phyloP scores from a whole-genome alignment of 2,888 invertebrate genomes.

The Cryptus viduatorius region DNA sequence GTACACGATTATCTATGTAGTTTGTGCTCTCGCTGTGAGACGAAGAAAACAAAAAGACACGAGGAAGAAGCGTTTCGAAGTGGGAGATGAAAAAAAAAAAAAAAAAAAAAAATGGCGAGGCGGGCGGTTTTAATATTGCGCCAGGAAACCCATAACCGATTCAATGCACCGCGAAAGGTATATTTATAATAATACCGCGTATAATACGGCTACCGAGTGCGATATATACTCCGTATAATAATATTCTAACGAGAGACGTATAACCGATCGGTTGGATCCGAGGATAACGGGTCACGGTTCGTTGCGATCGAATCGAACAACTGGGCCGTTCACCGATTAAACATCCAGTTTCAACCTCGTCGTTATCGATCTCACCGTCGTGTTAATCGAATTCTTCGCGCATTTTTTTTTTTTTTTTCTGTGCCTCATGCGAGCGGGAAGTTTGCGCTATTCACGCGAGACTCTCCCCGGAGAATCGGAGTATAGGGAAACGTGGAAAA shows the following conservation, averaged over 20 bases:
- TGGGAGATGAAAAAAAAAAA: not conserved
- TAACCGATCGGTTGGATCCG: constrained; percentile 51
- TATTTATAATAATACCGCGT: not conserved
- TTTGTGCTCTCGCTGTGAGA: constrained; percentile 9
- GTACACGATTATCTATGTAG: not conserved
- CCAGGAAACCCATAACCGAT: constrained; percentile 55
- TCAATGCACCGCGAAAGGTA: not conserved
- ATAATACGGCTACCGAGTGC: not conserved
- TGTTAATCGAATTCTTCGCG: constrained; percentile 62
- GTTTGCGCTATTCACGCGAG: constrained; percentile 18
- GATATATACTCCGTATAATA: constrained; percentile 27
- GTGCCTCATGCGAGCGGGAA: not conserved
- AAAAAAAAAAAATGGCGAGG: constrained; percentile 1
- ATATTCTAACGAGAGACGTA: constrained; percentile 42
- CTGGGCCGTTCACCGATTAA: constrained; percentile 55
- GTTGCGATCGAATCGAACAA: constrained; percentile 61
- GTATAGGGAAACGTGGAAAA: constrained; percentile 40
- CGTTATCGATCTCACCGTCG: constrained; percentile 57
- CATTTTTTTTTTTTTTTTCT: not conserved
- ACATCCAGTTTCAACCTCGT: constrained; percentile 46
- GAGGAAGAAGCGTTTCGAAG: constrained; percentile 13
- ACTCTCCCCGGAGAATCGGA: not conserved
- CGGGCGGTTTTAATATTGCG: constrained; percentile 49
- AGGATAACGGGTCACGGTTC: constrained; percentile 66
- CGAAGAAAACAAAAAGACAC: constrained; percentile 37